These are phyloP conservation scores for Sarcophaga peregrina DNA, from an alignment of 1,140 invertebrate species.

Conservation along the genomic window DNA sequence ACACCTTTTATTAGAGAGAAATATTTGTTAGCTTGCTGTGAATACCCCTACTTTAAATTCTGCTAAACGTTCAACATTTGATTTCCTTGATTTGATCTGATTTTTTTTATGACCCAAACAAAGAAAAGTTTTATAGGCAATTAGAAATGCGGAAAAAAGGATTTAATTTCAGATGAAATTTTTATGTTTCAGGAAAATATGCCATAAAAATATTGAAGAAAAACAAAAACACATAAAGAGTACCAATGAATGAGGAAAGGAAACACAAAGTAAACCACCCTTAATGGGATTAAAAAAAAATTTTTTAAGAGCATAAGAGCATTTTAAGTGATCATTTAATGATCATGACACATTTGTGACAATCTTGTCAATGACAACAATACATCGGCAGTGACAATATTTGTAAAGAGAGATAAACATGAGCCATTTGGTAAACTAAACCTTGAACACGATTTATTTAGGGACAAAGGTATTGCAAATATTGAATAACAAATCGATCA, in stretches of 20 bases:
- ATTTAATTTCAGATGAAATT: constrained; percentile 15
- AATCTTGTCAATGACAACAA: not conserved
- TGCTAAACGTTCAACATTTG: not conserved
- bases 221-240: not conserved
- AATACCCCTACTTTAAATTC: not conserved
- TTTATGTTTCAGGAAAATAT: not conserved
- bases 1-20: no score
- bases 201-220: not conserved
- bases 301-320: not conserved
- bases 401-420: not conserved
- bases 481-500: constrained; percentile 34
- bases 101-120: not conserved
- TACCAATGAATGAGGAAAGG: not conserved
- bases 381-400: not conserved
- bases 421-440: no score
- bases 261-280: not conserved
- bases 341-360: constrained; percentile 34
- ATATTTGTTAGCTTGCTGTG: not conserved
- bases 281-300: not conserved
- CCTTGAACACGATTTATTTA: no score
- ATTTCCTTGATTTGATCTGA: not conserved
- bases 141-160: constrained; percentile 10
- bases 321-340: constrained; percentile 10
- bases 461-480: no score
- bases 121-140: constrained; percentile 10